A percentile compares a stretch with the other conserved stretches of the same genome.
Conservation (phyloP, 2,113 vertebrate species). For the Chaetodon auriga region DNA sequence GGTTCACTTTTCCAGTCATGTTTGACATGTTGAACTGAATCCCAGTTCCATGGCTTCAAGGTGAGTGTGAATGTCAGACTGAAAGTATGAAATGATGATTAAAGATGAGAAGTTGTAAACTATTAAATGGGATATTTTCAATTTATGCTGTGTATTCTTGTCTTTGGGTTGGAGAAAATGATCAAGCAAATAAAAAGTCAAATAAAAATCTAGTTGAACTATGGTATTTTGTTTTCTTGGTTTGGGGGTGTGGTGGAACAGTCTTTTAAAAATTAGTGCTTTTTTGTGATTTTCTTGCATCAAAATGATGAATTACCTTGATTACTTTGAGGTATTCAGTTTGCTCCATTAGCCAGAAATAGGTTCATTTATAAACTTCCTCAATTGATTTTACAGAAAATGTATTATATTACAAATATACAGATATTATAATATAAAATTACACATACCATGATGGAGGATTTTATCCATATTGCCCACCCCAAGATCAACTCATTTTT, state of each 20-base stretch:
- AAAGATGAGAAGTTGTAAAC: constrained; percentile 90
- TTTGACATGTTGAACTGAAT: constrained; percentile 77
- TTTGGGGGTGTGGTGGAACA: constrained; percentile 14
- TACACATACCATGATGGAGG: not conserved
- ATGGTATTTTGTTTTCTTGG: constrained; percentile 50
- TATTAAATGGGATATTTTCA: constrained; percentile 97
- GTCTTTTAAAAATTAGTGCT: not conserved
- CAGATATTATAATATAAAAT: not conserved
- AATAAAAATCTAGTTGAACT: constrained; percentile 67
- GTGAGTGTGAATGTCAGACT: constrained; percentile 82
- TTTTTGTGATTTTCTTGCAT: not conserved
- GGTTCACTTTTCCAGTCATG: constrained; percentile 55
- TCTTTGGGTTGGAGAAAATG: constrained; percentile 98
- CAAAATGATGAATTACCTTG: not conserved
- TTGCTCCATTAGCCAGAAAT: not conserved
- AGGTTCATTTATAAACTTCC: not conserved
- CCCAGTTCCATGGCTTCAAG: constrained; percentile 76
- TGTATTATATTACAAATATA: not conserved
- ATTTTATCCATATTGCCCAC: not conserved
- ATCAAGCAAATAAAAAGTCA: constrained; percentile 90
- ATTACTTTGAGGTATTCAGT: not conserved
- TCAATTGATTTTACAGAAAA: not conserved
- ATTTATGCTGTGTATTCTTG: constrained; percentile 97
- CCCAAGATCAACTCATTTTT: not conserved
- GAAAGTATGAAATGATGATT: constrained; percentile 79